Percentiles rank a stretch among this genome's conserved stretches.
Conservation (phyloP, 2,888 invertebrate species). For the Calameuta pallipes region DNA sequence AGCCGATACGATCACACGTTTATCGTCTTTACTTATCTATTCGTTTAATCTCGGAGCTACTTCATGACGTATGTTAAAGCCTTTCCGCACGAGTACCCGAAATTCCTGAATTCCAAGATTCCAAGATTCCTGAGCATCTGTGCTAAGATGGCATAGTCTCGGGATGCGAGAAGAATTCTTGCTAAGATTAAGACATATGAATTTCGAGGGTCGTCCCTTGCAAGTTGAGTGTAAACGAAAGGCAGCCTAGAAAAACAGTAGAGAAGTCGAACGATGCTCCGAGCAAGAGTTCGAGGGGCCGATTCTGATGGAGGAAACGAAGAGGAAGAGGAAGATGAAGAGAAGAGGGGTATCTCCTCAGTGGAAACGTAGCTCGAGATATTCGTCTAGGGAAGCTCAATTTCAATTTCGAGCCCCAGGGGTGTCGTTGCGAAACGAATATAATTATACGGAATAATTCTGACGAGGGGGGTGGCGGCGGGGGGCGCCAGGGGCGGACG, state of each 20-base stretch:
- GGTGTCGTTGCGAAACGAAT: constrained; percentile 66
- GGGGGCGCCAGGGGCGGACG: constrained; percentile 26
- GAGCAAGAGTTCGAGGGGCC: background rate
- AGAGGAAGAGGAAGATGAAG: constrained; percentile 18
- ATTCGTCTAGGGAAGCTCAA: constrained; percentile 61
- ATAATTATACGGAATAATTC: constrained; percentile 67
- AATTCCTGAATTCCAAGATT: background rate
- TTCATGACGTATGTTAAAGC: too few species aligned
- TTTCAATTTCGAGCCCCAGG: constrained; percentile 66
- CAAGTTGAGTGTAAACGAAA: constrained; percentile 32
- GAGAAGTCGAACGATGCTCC: constrained; percentile 6
- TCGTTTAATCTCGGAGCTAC: too few species aligned
- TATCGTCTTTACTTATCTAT: too few species aligned
- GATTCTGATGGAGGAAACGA: constrained; percentile 24
- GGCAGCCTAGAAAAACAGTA: constrained; percentile 38
- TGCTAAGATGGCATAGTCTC: constrained; percentile 39
- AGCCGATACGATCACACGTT: too few species aligned
- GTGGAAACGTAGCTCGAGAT: constrained; percentile 21
- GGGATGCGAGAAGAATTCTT: constrained; percentile 41
- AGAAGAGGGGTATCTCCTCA: constrained; percentile 21
- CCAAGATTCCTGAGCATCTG: background rate
- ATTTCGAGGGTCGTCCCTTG: constrained; percentile 28
- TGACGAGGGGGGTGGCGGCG: constrained; percentile 43
- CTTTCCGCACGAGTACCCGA: background rate
- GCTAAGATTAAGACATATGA: constrained; percentile 40